A percentile compares a stretch with the other conserved stretches of the same genome.
phyloP scores from a whole-genome alignment of 2,888 invertebrate species.

The Andrena camellia region DNA sequence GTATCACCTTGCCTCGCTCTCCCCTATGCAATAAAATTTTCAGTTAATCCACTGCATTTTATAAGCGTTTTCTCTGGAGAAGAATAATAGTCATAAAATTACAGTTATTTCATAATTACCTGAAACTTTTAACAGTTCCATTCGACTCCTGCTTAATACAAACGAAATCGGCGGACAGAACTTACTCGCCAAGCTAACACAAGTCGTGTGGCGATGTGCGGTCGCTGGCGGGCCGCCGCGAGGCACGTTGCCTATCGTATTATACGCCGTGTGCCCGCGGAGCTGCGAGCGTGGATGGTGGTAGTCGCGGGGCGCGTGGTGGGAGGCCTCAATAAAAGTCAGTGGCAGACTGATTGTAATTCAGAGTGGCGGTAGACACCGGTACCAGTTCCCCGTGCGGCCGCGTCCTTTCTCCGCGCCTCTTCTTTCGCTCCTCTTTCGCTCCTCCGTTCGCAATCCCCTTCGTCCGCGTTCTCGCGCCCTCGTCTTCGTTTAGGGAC shows the following conservation, averaged over 20 bases:
- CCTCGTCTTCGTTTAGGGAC: neutral
- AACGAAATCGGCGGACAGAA: too few species aligned
- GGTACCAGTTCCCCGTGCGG: conserved; percentile 73
- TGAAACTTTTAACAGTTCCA: too few species aligned
- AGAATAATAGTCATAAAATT: too few species aligned
- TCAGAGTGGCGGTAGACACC: conserved; percentile 83
- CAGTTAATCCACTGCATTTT: too few species aligned
- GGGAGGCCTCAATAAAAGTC: conserved; percentile 83
- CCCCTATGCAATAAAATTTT: too few species aligned
- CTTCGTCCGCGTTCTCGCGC: neutral
- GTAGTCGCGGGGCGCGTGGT: conserved; percentile 69
- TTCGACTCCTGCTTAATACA: too few species aligned
- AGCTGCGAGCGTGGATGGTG: conserved; percentile 40
- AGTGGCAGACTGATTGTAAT: conserved; percentile 81
- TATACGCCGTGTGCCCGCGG: conserved; percentile 16
- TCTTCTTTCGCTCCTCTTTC: conserved; percentile 6
- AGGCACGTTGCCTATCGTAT: conserved; percentile 27
- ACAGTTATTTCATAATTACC: too few species aligned
- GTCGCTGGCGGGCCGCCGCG: neutral
- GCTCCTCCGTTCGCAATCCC: neutral
- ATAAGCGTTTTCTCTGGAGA: too few species aligned
- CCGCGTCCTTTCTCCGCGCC: conserved; percentile 55
- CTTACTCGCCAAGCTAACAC: too few species aligned
- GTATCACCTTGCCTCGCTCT: too few species aligned
- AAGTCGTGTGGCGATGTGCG: neutral